Percentiles rank a stretch among this genome's conserved stretches.
phyloP scores from a whole-genome alignment of 1,140 invertebrate genomes.

The Cotesia chilonis region DNA sequence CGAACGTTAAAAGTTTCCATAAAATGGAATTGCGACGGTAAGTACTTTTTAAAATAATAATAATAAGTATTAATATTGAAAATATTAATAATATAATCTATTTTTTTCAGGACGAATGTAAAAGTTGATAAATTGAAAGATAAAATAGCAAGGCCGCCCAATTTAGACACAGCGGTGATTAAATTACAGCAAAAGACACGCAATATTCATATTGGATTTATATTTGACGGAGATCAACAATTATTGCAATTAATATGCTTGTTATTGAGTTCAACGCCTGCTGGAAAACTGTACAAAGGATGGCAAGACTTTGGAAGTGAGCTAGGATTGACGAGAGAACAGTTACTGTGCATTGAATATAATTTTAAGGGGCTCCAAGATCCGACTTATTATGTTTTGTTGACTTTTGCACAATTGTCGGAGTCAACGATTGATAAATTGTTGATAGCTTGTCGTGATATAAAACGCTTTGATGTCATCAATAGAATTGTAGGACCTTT shows the following conservation, averaged over 20 bases:
- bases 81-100: not conserved
- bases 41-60: slow-evolving; percentile 18
- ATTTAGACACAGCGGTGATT: slow-evolving; percentile 46
- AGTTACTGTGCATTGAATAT: slow-evolving; percentile 57
- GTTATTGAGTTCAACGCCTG: slow-evolving; percentile 50
- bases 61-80: not conserved
- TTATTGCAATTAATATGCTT: slow-evolving; percentile 52
- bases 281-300: slow-evolving; percentile 49
- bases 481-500: slow-evolving; percentile 47
- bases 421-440: slow-evolving; percentile 54
- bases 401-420: slow-evolving; percentile 49
- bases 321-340: slow-evolving; percentile 50
- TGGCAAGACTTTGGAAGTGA: slow-evolving; percentile 54
- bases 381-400: slow-evolving; percentile 55
- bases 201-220: slow-evolving; percentile 49
- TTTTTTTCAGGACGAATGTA: not conserved
- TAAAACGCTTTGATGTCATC: slow-evolving; percentile 52
- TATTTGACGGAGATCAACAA: slow-evolving; percentile 50
- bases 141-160: slow-evolving; percentile 49
- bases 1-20: not conserved
- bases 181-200: slow-evolving; percentile 42
- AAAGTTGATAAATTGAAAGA: slow-evolving; percentile 47
- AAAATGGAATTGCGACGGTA: slow-evolving; percentile 32
- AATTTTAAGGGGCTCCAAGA: slow-evolving; percentile 55
- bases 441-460: slow-evolving; percentile 45